These are phyloP conservation scores for Phania funesta DNA, from an alignment of 2,888 invertebrate genomes.

Conservation along the genomic window DNA sequence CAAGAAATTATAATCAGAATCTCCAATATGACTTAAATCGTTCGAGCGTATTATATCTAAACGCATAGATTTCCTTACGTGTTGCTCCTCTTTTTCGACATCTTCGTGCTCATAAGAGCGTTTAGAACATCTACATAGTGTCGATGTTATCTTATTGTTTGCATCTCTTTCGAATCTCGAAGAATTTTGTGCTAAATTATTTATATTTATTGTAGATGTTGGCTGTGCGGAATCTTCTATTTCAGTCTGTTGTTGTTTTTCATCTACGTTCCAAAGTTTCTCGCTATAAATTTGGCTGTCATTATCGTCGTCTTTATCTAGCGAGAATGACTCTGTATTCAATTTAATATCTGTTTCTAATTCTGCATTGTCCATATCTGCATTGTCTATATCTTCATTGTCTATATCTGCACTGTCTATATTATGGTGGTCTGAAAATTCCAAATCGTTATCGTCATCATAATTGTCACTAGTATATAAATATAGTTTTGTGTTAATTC, in stretches of 20 bases:
- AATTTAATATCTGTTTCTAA: slow-evolving; percentile 14
- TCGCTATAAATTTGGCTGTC: background rate
- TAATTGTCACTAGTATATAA: slow-evolving; percentile 14
- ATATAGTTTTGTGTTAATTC: slow-evolving; percentile 1
- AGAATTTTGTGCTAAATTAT: background rate
- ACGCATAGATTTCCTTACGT: slow-evolving; percentile 72
- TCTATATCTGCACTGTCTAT: slow-evolving; percentile 5
- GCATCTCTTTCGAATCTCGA: background rate
- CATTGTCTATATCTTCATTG: background rate
- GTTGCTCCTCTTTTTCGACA: slow-evolving; percentile 74
- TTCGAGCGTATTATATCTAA: slow-evolving; percentile 62
- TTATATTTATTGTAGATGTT: background rate
- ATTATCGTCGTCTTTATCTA: background rate
- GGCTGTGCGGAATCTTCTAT: background rate
- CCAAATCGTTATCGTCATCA: background rate
- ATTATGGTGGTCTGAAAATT: slow-evolving; percentile 65
- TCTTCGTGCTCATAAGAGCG: slow-evolving; percentile 74
- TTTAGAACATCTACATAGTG: slow-evolving; percentile 72
- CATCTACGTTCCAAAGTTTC: background rate
- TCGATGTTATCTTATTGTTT: background rate
- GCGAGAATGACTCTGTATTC: background rate
- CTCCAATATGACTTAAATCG: slow-evolving; percentile 73
- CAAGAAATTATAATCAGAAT: slow-evolving; percentile 76
- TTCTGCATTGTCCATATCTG: background rate
- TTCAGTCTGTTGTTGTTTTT: background rate